Conservation (phyloP, 2,113 vertebrate species). For the Vombatus ursinus region DNA sequence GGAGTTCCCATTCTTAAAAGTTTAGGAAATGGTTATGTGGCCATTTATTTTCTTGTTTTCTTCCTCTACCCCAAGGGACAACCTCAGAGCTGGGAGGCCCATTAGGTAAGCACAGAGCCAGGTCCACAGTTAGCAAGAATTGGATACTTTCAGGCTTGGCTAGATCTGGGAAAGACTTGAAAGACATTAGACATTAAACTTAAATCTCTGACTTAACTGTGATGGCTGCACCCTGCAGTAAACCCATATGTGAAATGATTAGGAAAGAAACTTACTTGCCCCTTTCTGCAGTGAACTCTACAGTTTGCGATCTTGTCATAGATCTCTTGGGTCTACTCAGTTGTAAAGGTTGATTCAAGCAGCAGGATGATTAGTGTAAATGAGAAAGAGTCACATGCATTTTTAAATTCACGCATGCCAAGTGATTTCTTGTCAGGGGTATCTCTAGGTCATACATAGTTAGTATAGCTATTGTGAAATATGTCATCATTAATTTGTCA, state of each 20-base stretch:
- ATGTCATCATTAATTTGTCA: conserved; percentile 76
- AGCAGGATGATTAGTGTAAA: neutral
- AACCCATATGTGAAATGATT: conserved; percentile 14
- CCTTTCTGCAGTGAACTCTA: conserved; percentile 21
- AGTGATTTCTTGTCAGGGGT: conserved; percentile 65
- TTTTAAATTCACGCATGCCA: conserved; percentile 74
- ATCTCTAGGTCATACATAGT: conserved; percentile 64
- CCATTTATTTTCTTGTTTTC: conserved; percentile 15
- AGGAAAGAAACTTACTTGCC: neutral
- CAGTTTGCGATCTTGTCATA: neutral
- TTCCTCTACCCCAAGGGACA: neutral
- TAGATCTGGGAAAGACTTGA: conserved; percentile 9
- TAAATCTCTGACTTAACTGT: neutral
- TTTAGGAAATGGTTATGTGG: neutral
- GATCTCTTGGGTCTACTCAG: conserved; percentile 22
- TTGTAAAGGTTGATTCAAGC: neutral
- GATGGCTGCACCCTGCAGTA: neutral
- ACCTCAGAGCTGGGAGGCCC: neutral
- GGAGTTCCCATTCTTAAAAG: neutral
- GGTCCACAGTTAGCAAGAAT: conserved; percentile 12
- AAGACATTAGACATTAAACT: conserved; percentile 35
- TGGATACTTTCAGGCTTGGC: conserved; percentile 32
- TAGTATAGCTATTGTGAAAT: conserved; percentile 80
- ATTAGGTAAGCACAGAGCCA: neutral
- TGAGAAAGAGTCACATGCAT: neutral